Evolutionary conservation across 2,888 invertebrate genomes (phyloP), one percentile per base, ranked within the genome.

Genomic region (Cecidostiba fungosa): DNA sequence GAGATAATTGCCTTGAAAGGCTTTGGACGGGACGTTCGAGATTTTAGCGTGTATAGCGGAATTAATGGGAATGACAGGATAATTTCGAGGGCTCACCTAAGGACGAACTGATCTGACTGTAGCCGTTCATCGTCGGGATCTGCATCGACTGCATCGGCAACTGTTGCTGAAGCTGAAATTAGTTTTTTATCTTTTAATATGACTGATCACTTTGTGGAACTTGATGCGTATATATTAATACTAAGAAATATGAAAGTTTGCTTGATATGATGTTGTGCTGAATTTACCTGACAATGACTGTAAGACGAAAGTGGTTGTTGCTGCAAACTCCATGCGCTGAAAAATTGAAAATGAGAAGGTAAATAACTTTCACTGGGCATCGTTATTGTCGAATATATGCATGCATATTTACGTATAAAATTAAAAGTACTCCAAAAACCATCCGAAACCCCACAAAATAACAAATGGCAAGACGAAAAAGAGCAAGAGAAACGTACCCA

Each of bases 401-500:
- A 32, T 32, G 4, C 10, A 39, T 39, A n/a, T n/a, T n/a, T n/a
- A n/a, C 43, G 43, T 43, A 1, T 43, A 12, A 43, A n/a, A n/a
- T n/a, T n/a, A n/a, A n/a, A n/a, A n/a, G n/a, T n/a, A n/a, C n/a
- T n/a, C n/a, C n/a, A n/a, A n/a, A n/a, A n/a, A n/a, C n/a, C n/a
- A n/a, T n/a, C n/a, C n/a, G n/a, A n/a, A n/a, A n/a, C n/a, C n/a
- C n/a, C n/a, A n/a, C n/a, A n/a, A n/a, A n/a, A n/a, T n/a, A n/a
- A n/a, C n/a, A n/a, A n/a, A n/a, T n/a, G n/a, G n/a, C n/a, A n/a
- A n/a, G n/a, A n/a, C n/a, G n/a, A n/a, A n/a, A n/a, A n/a, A n/a
- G n/a, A n/a, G n/a, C n/a, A n/a, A n/a, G n/a, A n/a, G n/a, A 3
- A 19, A 19, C 39, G 19, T 19, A 95, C 95, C 95, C 94, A 79